phyloP scores from a whole-genome alignment of 1,140 invertebrate genomes.

The Zaprionus nigranus region DNA sequence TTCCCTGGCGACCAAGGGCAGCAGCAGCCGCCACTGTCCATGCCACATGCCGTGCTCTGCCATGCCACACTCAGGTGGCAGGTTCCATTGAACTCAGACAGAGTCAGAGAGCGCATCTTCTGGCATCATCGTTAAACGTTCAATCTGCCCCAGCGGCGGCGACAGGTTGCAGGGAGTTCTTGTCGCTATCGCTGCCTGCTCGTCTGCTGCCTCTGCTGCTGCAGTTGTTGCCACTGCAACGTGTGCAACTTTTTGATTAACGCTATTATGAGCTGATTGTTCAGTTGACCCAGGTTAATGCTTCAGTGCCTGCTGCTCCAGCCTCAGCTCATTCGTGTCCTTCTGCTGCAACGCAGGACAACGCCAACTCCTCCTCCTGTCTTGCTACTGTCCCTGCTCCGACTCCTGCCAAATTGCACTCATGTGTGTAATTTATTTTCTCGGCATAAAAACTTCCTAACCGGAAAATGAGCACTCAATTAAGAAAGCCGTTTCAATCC shows the following conservation, averaged over 20 bases:
- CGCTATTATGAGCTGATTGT: slow-evolving; percentile 80
- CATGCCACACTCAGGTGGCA: slow-evolving; percentile 33
- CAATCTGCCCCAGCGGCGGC: slow-evolving; percentile 53
- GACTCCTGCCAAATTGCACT: slow-evolving; percentile 68
- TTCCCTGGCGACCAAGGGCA: slow-evolving; percentile 76
- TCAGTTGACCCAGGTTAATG: slow-evolving; percentile 75
- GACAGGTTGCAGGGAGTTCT: slow-evolving; percentile 46
- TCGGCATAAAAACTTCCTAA: slow-evolving; percentile 83
- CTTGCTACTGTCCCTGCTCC: too few relatives aligned
- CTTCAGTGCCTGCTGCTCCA: slow-evolving; percentile 31
- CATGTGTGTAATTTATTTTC: slow-evolving; percentile 83
- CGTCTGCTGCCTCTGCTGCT: slow-evolving; percentile 7
- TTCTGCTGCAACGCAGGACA: neutral
- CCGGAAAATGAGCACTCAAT: slow-evolving; percentile 83
- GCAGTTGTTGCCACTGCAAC: slow-evolving; percentile 43
- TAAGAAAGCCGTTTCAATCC: slow-evolving; percentile 80
- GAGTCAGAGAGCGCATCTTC: slow-evolving; percentile 24
- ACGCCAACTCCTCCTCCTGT: neutral
- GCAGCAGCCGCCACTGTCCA: neutral
- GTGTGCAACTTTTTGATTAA: slow-evolving; percentile 79
- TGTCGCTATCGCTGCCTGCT: too few relatives aligned
- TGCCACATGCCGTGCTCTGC: slow-evolving; percentile 1
- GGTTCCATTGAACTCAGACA: slow-evolving; percentile 54
- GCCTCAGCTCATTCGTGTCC: slow-evolving; percentile 4
- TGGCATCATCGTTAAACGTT: slow-evolving; percentile 63